A percentile compares a stretch with the other conserved stretches of the same genome.
Conservation (phyloP, 1,140 invertebrate genomes). For the Listronotus bonariensis region DNA sequence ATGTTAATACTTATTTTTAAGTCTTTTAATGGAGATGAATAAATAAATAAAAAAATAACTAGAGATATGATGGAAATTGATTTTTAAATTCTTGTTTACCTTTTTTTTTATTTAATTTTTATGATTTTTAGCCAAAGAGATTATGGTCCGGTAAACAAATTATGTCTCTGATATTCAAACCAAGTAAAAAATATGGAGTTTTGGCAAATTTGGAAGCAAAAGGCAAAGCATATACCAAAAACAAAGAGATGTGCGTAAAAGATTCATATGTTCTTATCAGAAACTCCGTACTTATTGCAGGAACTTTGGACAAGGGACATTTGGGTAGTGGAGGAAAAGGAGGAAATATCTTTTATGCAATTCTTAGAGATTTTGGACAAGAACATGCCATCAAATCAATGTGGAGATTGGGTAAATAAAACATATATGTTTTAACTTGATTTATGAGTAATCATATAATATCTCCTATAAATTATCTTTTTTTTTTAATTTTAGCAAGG, state of each 20-base stretch:
- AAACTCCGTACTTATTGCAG: slow-evolving; percentile 90
- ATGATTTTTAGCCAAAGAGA: slow-evolving; percentile 65
- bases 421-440: too few species aligned
- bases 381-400: slow-evolving; percentile 86
- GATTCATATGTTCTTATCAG: slow-evolving; percentile 93
- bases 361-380: slow-evolving; percentile 92
- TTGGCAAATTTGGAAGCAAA: slow-evolving; percentile 89
- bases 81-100: too few species aligned
- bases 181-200: slow-evolving; percentile 77
- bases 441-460: too few species aligned
- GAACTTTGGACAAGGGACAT: slow-evolving; percentile 91
- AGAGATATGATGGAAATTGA: too few species aligned
- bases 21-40: too few species aligned
- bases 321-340: slow-evolving; percentile 95
- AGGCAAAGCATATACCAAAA: slow-evolving; percentile 85
- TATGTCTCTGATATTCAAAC: slow-evolving; percentile 80
- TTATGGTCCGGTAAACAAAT: slow-evolving; percentile 99
- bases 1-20: too few species aligned
- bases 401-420: slow-evolving; percentile 69
- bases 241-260: slow-evolving; percentile 86
- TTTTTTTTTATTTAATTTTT: neutral
- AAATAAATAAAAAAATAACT: too few species aligned
- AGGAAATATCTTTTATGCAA: slow-evolving; percentile 94
- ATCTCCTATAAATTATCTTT: too few species aligned
- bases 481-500: slow-evolving; percentile 63